Evolutionary conservation across 2,888 invertebrate genomes (phyloP).

Genomic region (Palloptera scutellata): DNA sequence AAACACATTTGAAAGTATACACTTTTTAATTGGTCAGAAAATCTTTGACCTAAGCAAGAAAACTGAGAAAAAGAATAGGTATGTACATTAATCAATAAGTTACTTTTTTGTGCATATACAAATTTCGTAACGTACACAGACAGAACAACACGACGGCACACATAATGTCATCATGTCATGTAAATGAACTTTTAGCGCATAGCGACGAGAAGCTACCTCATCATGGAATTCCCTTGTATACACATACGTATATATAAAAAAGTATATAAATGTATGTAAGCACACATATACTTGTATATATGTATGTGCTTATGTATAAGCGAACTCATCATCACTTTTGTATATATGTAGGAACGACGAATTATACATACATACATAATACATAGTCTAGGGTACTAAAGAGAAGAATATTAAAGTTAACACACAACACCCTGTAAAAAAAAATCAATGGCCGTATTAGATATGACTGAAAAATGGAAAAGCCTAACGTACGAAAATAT

Average conservation of each 20-base stretch:
- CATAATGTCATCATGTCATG: conserved; percentile 54
- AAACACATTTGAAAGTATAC: too few species aligned
- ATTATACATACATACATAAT: conserved; percentile 26
- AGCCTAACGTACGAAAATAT: neutral
- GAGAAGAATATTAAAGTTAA: neutral
- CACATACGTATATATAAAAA: conserved; percentile 13
- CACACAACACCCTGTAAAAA: conserved; percentile 25
- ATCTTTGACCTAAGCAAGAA: too few species aligned
- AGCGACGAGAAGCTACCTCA: conserved; percentile 9
- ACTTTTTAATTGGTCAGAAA: too few species aligned
- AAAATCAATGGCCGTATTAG: conserved; percentile 52
- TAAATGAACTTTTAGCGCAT: conserved; percentile 55
- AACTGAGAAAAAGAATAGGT: too few species aligned
- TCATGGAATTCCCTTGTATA: too few species aligned
- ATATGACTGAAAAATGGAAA: conserved; percentile 31
- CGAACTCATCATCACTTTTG: neutral
- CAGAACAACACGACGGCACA: conserved; percentile 21
- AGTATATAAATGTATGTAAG: conserved; percentile 17
- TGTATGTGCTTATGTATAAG: neutral
- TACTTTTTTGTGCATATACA: too few species aligned
- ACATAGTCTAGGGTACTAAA: neutral
- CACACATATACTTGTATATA: conserved; percentile 14
- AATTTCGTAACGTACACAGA: too few species aligned
- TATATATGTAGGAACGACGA: conserved; percentile 15
- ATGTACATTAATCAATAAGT: too few species aligned